Conservation (phyloP, 2,797 vertebrate genomes). For the Myotis myotis region DNA sequence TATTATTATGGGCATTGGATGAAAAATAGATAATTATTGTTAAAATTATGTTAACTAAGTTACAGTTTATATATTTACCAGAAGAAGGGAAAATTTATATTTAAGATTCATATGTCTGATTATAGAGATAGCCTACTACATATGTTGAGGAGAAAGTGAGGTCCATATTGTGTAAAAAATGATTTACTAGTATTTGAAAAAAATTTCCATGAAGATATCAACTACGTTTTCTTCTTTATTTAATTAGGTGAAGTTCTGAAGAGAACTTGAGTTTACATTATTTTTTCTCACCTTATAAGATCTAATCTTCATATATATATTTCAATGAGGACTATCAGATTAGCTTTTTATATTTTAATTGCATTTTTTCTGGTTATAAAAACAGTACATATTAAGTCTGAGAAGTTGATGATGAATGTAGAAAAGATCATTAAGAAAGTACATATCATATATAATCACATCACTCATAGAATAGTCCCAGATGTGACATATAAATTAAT, state of each 20-base stretch:
- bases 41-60: conserved; percentile 37
- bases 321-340: neutral
- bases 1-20: neutral
- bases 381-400: conserved; percentile 8
- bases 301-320: neutral
- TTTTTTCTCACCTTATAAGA: conserved; percentile 10
- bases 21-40: neutral
- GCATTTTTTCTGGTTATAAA: conserved; percentile 50
- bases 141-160: neutral
- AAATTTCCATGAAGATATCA: neutral
- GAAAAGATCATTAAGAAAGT: neutral
- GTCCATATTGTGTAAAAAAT: neutral
- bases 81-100: neutral
- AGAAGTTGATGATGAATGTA: neutral
- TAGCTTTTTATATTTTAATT: conserved; percentile 9
- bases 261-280: neutral
- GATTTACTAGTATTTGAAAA: neutral
- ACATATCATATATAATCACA: neutral
- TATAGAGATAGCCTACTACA: neutral
- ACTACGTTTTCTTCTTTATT: neutral
- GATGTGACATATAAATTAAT: conserved; percentile 42
- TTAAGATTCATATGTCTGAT: neutral
- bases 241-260: conserved; percentile 33
- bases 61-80: conserved; percentile 1
- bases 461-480: neutral